Evolutionary conservation across 1,140 invertebrate genomes (phyloP).

Genomic region (Delia radicum): DNA sequence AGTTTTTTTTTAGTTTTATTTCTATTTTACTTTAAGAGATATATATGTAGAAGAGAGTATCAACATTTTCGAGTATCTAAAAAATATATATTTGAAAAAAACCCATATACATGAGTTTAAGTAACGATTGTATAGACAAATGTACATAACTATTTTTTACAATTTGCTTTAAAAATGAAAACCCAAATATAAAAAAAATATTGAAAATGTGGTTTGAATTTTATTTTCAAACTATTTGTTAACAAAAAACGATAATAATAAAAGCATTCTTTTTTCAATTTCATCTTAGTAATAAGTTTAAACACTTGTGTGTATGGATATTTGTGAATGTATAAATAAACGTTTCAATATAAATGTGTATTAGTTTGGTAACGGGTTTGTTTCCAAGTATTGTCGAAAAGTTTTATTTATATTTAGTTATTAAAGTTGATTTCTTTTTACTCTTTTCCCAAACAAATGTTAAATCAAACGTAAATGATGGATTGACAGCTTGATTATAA

Average conservation of each 20-base stretch:
- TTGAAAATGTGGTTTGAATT: constrained; percentile 13
- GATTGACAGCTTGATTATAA: not conserved
- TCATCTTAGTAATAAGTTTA: not conserved
- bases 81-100: not conserved
- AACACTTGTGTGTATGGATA: not conserved
- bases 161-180: not conserved
- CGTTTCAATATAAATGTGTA: not conserved
- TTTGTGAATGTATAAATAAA: not conserved
- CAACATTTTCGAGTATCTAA: too few relatives aligned
- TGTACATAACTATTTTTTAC: not conserved
- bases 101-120: not conserved
- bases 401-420: not conserved
- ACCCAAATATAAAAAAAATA: not conserved
- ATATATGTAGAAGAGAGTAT: too few relatives aligned
- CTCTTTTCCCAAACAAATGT: not conserved
- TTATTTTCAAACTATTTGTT: constrained; percentile 3
- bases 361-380: not conserved
- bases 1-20: not conserved
- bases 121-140: not conserved
- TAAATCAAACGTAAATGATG: not conserved
- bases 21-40: too few relatives aligned
- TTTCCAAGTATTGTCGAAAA: not conserved
- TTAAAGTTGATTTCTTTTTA: not conserved
- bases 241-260: not conserved
- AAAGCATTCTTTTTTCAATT: not conserved